Base-by-base conservation (phyloP, 2,113 vertebrate species). In the Labrus mixtus region DNA sequence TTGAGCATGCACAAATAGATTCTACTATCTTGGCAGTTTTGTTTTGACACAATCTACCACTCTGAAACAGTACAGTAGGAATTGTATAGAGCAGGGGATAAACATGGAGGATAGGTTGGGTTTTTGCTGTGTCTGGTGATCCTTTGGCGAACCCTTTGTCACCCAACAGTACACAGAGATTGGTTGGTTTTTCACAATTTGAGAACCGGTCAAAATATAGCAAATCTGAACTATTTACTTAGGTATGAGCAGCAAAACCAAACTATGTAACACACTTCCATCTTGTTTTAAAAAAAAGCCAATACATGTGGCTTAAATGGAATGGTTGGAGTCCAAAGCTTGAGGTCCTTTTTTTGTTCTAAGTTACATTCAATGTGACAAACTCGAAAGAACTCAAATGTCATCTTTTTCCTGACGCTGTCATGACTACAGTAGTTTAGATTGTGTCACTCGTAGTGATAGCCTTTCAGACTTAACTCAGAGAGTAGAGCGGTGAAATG, bases 381-480 rank as follows among this genome's bases (percentile, higher is more conserved):
- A 12, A 25, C 39, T n/a, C 12, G n/a, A 22, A 36, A 23, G 39
- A 68, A 37, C 54, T 60, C 22, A 17, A 56, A 56, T 22, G 4
- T 59, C 37, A 57, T 37, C 10, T 22, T 43, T 37, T 13, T 62
- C 7, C 0, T 0, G 70, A 63, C 51, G 20, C 13, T 15, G 46
- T 61, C 37, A 11, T 19, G 39, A 48, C 61, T 43, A 16, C 57
- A 33, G 51, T 11, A 69, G 41, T 33, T 57, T 13, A 55, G 57
- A n/a, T 51, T 13, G 41, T 60, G 23, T 46, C 65, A 19, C 58
- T 16, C 12, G 22, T 46, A 48, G 22, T 19, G 13, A 48, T 5
- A 22, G 56, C 61, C 22, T 78, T 57, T 59, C 6, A 73, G 46
- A 60, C 41, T 1, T 13, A 1, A 22, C 23, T 75, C 61, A 55